Conservation (phyloP, 2,797 vertebrate genomes). For the Hemibagrus guttatus region DNA sequence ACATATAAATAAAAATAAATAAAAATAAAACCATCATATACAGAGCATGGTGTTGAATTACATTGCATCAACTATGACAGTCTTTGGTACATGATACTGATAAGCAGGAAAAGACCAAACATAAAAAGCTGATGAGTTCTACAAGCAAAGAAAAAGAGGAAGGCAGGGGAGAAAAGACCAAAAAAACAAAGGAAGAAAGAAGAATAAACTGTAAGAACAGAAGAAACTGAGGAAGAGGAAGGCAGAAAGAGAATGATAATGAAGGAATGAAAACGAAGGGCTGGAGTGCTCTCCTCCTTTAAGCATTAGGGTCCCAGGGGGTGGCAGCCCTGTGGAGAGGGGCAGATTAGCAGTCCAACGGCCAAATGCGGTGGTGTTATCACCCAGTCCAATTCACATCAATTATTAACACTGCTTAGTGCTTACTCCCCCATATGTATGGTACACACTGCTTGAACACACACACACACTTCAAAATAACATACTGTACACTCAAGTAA, state of each 20-base stretch:
- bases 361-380: constrained; percentile 23
- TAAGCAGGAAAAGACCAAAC: not conserved
- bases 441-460: constrained; percentile 28
- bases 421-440: constrained; percentile 42
- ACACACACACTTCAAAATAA: constrained; percentile 23
- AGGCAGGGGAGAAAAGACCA: not conserved
- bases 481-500: constrained; percentile 30
- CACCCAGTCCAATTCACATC: constrained; percentile 35
- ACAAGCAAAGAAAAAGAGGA: not conserved
- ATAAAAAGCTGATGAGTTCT: not conserved
- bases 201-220: constrained; percentile 10
- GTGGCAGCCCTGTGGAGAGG: constrained; percentile 3
- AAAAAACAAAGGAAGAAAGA: not conserved
- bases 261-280: constrained; percentile 36
- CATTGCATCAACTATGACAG: not conserved
- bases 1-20: too few species aligned
- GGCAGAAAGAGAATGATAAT: constrained; percentile 7
- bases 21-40: constrained; percentile 27
- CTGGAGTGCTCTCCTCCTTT: constrained; percentile 24
- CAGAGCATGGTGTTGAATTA: constrained; percentile 23
- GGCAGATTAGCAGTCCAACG: constrained; percentile 16
- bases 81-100: not conserved
- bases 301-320: constrained; percentile 25
- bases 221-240: not conserved
- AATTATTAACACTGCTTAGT: constrained; percentile 46